These are phyloP conservation scores for Vicugna pacos DNA, from an alignment of 2,113 vertebrate species.

Conservation along the genomic window DNA sequence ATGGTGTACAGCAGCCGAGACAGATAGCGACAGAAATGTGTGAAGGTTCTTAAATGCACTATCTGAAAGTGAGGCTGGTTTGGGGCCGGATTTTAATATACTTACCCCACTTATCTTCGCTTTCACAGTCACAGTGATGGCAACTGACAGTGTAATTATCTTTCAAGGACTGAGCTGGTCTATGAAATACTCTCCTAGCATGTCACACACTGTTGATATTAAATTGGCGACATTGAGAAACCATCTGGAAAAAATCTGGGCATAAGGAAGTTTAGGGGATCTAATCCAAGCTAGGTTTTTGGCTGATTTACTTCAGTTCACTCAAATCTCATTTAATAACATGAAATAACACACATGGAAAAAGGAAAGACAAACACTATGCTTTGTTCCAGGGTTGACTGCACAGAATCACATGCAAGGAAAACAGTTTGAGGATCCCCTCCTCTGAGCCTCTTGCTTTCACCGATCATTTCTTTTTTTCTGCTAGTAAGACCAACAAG, in stretches of 20 bases:
- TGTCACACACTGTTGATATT: constrained; percentile 65
- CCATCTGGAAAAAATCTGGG: constrained; percentile 77
- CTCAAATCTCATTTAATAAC: constrained; percentile 76
- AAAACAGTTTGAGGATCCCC: constrained; percentile 51
- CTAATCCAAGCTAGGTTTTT: constrained; percentile 76
- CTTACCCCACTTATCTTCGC: constrained; percentile 67
- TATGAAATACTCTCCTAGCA: constrained; percentile 62
- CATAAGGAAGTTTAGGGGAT: constrained; percentile 69
- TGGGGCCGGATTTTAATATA: constrained; percentile 70
- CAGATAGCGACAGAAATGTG: constrained; percentile 71
- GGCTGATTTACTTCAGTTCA: constrained; percentile 76
- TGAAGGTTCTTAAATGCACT: constrained; percentile 64
- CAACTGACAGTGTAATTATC: constrained; percentile 83
- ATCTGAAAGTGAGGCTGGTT: constrained; percentile 70
- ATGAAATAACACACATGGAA: constrained; percentile 71
- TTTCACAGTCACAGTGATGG: constrained; percentile 69
- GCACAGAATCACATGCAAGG: constrained; percentile 61
- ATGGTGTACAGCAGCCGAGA: constrained; percentile 2
- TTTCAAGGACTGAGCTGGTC: constrained; percentile 75
- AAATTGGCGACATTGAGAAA: constrained; percentile 73
- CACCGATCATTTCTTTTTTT: constrained; percentile 46
- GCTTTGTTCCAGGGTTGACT: constrained; percentile 67
- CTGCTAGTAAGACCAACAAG: constrained; percentile 10
- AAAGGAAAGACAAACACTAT: constrained; percentile 67
- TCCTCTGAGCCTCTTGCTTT: constrained; percentile 5